Evolutionary conservation across 2,797 vertebrate genomes (phyloP).

Genomic region (Podarcis lilfordi): DNA sequence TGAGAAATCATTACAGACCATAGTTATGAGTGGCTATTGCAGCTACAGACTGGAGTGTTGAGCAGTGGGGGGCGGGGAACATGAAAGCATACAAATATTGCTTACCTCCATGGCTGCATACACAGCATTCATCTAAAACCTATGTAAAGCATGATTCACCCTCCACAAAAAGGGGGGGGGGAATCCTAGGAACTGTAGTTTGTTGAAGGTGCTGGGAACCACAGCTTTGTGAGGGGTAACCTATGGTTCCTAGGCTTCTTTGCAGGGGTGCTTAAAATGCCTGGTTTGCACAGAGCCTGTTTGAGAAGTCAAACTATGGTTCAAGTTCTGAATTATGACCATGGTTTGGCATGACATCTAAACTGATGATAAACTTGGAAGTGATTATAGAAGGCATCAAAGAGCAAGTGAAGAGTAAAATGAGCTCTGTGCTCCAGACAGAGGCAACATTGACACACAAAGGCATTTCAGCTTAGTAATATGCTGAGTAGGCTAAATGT

Average conservation of each 20-base stretch:
- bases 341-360: neutral
- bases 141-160: too few relatives aligned
- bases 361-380: neutral
- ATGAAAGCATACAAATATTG: too few relatives aligned
- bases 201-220: too few relatives aligned
- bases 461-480: neutral
- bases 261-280: too few relatives aligned
- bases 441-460: neutral
- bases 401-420: slow-evolving; percentile 51
- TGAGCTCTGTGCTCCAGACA: neutral
- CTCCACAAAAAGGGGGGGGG: too few relatives aligned
- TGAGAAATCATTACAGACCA: neutral
- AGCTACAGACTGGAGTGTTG: too few relatives aligned
- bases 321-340: neutral
- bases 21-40: neutral
- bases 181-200: too few relatives aligned
- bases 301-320: neutral
- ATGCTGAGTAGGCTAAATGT: neutral
- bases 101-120: too few relatives aligned
- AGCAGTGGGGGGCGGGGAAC: too few relatives aligned
- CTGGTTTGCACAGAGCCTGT: neutral
- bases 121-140: too few relatives aligned
- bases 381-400: neutral
- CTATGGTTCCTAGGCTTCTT: too few relatives aligned
- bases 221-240: too few relatives aligned